Evolutionary conservation across 2,888 invertebrate genomes (phyloP), one percentile per base, ranked within the genome.

Genomic region (Sicus ferrugineus): DNA sequence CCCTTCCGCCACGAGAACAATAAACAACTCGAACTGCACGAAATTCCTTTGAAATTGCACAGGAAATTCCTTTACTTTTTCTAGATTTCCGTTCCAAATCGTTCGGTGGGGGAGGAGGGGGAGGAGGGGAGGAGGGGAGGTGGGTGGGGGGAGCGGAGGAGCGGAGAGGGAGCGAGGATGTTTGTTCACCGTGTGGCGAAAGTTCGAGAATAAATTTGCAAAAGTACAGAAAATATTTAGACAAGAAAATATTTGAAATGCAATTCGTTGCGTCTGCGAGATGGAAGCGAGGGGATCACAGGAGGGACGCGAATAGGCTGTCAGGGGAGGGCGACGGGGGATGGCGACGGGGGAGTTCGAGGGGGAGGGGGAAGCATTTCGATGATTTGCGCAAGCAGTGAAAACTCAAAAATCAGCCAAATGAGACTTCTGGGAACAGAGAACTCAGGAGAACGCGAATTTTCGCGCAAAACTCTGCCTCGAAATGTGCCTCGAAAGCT

Each of bases 1-100:
- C 52, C 23, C 3, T 21, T 23, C 52, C 14, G 2, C 9, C 0
- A 1, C 42, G 42, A n/a, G 16, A 54, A 54, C 54, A 54, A 54
- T 54, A 54, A 54, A 54, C 54, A 54, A 54, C 54, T 54, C 54
- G 16, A 46, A 23, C 3, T 54, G 11, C 54, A 14, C 28, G 54
- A 54, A 54, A 54, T 54, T 28, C 21, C 23, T 52, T 54, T 21
- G 28, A 1, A 28, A 54, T 54, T 23, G 26, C 14, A 28, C 14
- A 23, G 14, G 14, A 54, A 23, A 28, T 42, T 42, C 14, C 42
- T 42, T 42, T 34, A 7, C 34, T 34, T 34, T n/a, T n/a, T 34
- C 34, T 7, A 34, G 1, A 34, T 9, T 9, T 14, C 1, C 34
- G 7, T 7, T 34, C 14, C 34, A 34, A 34, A 34, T 34, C 34